Conservation (phyloP, 37 sponge, comb jelly and placozoan species). For the Theonella swinhoei region DNA sequence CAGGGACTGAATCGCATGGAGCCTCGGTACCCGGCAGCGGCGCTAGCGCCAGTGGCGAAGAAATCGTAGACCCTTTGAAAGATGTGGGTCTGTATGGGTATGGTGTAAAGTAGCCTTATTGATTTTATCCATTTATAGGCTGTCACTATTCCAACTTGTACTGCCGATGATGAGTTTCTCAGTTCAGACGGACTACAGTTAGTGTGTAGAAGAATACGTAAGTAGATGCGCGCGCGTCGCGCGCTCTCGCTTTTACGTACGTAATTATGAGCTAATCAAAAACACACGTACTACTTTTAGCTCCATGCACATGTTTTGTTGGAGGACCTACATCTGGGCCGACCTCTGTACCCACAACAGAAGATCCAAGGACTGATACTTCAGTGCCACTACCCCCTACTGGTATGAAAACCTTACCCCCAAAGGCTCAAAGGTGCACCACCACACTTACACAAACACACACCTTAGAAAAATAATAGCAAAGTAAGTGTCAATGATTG, state of each 20-base stretch:
- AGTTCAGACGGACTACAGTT: constrained; percentile 36
- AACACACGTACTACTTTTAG: not conserved
- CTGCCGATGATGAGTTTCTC: constrained; percentile 28
- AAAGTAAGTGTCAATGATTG: too few relatives aligned
- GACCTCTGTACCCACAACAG: too few relatives aligned
- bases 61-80: too few relatives aligned
- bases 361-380: not conserved
- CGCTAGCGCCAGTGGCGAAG: too few relatives aligned
- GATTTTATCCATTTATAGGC: too few relatives aligned
- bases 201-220: constrained; percentile 35
- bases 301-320: constrained; percentile 4
- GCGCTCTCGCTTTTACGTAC: not conserved
- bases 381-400: constrained; percentile 35
- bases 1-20: too few relatives aligned
- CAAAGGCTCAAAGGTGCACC: too few relatives aligned
- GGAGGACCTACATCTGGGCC: too few relatives aligned
- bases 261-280: too few relatives aligned
- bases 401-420: constrained; percentile 7
- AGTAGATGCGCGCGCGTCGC: not conserved
- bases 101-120: too few relatives aligned
- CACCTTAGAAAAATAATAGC: not conserved
- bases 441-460: not conserved
- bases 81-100: too few relatives aligned
- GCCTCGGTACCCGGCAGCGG: too few relatives aligned
- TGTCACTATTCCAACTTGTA: constrained; percentile 8